These are phyloP conservation scores for Sinonovacula constricta DNA, from an alignment of 1,140 invertebrate species.

Conservation along the genomic window DNA sequence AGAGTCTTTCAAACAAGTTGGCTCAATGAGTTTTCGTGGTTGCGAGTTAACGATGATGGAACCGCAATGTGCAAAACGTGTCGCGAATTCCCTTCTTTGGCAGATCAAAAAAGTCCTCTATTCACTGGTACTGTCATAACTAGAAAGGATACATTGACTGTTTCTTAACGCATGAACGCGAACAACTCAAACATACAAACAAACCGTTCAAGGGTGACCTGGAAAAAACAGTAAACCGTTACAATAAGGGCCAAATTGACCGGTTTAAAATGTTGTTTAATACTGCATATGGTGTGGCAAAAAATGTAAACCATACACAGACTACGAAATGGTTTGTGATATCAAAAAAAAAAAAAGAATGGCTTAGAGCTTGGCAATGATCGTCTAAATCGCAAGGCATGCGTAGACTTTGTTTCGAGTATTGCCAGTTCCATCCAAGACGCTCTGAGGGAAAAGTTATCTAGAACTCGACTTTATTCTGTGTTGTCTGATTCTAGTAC, in stretches of 20 bases:
- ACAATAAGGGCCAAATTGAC: background rate
- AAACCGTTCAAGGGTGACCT: too few species aligned
- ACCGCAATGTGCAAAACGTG: too few species aligned
- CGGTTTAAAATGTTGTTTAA: background rate
- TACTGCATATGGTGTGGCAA: background rate
- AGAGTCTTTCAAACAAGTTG: too few species aligned
- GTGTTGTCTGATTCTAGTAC: background rate
- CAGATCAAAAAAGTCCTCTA: too few species aligned
- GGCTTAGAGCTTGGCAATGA: background rate
- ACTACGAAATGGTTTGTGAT: background rate
- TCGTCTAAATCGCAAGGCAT: background rate
- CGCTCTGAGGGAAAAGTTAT: background rate
- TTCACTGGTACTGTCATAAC: too few species aligned
- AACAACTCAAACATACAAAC: too few species aligned
- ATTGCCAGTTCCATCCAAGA: too few species aligned
- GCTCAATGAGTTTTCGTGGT: too few species aligned
- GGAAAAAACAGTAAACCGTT: background rate
- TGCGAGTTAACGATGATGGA: too few species aligned
- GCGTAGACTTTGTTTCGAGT: background rate
- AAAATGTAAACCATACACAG: background rate
- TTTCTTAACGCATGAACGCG: too few species aligned
- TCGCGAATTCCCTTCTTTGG: too few species aligned
- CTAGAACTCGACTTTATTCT: slow-evolving; percentile 2
- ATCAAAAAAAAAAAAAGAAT: background rate
- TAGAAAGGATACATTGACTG: too few species aligned